Evolutionary conservation across 2,113 vertebrate genomes (phyloP).

Genomic region (Telmatochromis sp.): DNA sequence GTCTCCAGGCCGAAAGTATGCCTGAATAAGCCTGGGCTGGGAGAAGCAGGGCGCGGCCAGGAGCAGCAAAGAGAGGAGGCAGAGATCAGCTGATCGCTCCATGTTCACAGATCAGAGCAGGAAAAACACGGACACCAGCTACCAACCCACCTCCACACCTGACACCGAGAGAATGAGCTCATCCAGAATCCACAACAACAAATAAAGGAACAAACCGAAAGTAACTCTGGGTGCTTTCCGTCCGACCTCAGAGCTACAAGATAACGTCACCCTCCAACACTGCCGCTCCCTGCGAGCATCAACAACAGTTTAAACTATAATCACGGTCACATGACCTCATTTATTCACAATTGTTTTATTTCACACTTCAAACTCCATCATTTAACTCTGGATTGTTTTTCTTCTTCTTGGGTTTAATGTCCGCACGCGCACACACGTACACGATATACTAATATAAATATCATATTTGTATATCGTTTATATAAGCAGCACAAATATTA

Average conservation of each 20-base stretch:
- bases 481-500: not conserved
- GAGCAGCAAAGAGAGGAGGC: not conserved
- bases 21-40: fast-evolving
- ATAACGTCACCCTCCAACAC: not conserved
- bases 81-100: not conserved
- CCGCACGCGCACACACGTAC: not conserved
- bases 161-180: not conserved
- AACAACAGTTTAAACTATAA: fast-evolving
- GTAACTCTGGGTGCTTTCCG: not conserved
- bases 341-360: not conserved
- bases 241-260: not conserved
- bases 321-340: not conserved
- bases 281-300: fast-evolving
- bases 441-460: not conserved
- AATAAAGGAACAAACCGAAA: not conserved
- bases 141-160: not conserved
- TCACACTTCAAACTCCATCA: not conserved
- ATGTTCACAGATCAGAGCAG: not conserved
- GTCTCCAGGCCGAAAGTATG: not conserved
- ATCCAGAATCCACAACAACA: not conserved
- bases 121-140: not conserved
- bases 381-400: not conserved
- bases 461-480: not conserved
- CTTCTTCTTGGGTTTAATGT: fast-evolving
- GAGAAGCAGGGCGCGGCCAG: not conserved